phyloP scores from a whole-genome alignment of 2,113 vertebrate species.

The Trichechus manatus region DNA sequence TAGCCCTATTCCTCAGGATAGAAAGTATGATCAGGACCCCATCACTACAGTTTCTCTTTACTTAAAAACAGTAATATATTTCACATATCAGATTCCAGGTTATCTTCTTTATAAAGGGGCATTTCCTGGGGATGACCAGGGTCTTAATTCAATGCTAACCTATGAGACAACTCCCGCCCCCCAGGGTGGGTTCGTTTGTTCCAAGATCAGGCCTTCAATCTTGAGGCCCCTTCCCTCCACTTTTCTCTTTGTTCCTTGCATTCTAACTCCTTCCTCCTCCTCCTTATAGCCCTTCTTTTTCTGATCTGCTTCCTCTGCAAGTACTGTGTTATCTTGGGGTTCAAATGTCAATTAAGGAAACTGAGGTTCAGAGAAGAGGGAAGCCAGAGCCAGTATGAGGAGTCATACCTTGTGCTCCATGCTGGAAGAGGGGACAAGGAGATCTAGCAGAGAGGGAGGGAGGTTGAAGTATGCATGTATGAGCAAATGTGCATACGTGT shows the following conservation, averaged over 20 bases:
- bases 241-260: background rate
- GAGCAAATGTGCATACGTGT: background rate
- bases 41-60: background rate
- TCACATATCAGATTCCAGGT: conserved; percentile 4
- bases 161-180: background rate
- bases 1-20: background rate
- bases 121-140: background rate
- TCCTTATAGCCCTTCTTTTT: background rate
- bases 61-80: background rate
- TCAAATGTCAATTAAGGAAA: conserved; percentile 11
- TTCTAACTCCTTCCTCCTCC: background rate
- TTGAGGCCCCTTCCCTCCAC: background rate
- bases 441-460: background rate
- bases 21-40: background rate
- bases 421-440: background rate
- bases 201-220: background rate
- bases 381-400: background rate
- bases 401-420: background rate
- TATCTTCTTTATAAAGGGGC: background rate
- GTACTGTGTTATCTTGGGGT: background rate
- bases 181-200: background rate
- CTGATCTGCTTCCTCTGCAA: background rate
- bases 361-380: background rate
- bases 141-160: background rate
- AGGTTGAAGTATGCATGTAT: background rate